Conservation (phyloP, 2,113 vertebrate species). For the Chionis minor region DNA sequence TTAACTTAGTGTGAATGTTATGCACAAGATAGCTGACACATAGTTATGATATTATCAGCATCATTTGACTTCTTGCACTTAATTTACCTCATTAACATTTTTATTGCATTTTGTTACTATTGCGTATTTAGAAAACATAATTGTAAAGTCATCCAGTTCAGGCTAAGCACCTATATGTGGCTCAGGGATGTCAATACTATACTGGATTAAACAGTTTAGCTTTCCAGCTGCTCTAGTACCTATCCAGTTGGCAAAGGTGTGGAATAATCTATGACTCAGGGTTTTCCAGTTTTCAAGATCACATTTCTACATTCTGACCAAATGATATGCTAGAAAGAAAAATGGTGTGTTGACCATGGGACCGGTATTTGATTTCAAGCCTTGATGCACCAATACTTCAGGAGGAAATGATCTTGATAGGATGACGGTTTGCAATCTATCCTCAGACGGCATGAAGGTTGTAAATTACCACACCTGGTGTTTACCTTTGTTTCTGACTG, state of each 20-base stretch:
- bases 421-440: background rate
- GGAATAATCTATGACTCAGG: background rate
- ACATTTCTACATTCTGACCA: background rate
- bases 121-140: background rate
- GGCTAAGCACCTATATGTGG: background rate
- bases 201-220: background rate
- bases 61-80: constrained; percentile 38
- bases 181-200: background rate
- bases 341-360: background rate
- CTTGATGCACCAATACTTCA: background rate
- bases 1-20: background rate
- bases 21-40: background rate
- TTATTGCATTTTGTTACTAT: background rate
- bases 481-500: constrained; percentile 35
- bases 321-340: background rate
- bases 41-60: constrained; percentile 5
- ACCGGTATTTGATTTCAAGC: constrained; percentile 22
- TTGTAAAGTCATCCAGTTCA: background rate
- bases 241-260: background rate
- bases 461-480: constrained; percentile 23
- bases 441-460: background rate
- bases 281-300: background rate
- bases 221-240: background rate
- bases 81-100: constrained; percentile 48
- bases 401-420: background rate